Percentiles rank a stretch among this genome's conserved stretches.
Evolutionary conservation across 2,797 vertebrate species (phyloP).

Genomic region (Periophthalmus magnuspinnatus): DNA sequence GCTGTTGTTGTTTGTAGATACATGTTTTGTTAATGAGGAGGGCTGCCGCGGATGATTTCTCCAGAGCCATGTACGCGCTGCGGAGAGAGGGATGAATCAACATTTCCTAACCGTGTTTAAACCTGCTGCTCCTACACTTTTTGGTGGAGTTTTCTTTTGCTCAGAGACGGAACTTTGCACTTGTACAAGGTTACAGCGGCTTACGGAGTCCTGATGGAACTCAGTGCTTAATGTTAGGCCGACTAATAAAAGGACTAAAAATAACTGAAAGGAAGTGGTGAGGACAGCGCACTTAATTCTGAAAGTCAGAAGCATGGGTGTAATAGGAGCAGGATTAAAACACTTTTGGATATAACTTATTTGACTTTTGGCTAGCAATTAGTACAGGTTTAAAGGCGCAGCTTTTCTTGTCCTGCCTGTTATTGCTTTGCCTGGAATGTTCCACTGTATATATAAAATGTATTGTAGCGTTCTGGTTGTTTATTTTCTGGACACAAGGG

Average conservation of each 20-base stretch:
- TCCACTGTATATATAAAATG: no score
- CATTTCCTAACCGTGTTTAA: slow-evolving; percentile 5
- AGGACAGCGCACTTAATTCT: neutral
- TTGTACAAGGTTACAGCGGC: slow-evolving; percentile 11
- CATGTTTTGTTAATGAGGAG: slow-evolving; percentile 16
- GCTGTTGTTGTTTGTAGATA: slow-evolving; percentile 19
- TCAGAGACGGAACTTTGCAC: neutral
- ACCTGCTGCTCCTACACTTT: slow-evolving; percentile 15
- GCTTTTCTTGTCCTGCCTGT: neutral
- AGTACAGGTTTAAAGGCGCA: neutral
- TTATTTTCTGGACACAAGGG: no score
- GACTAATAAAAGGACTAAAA: slow-evolving; percentile 15
- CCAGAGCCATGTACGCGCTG: neutral
- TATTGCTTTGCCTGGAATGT: no score
- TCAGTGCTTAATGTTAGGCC: slow-evolving; percentile 5
- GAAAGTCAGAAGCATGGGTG: neutral
- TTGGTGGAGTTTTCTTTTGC: slow-evolving; percentile 5
- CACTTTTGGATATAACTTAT: neutral
- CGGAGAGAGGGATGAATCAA: slow-evolving; percentile 4
- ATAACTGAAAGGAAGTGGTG: slow-evolving; percentile 9
- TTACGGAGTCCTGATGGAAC: slow-evolving; percentile 2
- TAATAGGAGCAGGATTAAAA: neutral
- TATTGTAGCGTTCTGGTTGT: no score
- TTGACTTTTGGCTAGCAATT: neutral
- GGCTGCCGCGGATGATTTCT: neutral